phyloP scores from a whole-genome alignment of 1,140 invertebrate species.

The Scaptomyza hsui region DNA sequence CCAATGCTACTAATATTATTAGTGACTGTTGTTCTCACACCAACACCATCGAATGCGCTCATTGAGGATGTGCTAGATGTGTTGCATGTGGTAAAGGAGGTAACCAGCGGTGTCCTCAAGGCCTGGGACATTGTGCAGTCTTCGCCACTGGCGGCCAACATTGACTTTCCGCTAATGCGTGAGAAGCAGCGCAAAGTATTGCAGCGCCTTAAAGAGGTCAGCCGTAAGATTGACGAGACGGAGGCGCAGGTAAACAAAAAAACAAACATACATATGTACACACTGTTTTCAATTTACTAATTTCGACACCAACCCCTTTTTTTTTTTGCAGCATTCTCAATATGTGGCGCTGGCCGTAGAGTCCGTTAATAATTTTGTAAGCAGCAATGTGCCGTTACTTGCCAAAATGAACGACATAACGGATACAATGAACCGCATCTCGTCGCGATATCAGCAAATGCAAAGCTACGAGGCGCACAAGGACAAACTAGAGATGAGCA shows the following conservation, averaged over 20 bases:
- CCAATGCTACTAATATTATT: slow-evolving; percentile 26
- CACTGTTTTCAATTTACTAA: background rate
- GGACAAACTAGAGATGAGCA: slow-evolving; percentile 86
- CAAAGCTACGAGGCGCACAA: slow-evolving; percentile 85
- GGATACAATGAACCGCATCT: slow-evolving; percentile 86
- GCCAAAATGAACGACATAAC: slow-evolving; percentile 86
- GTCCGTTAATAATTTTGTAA: slow-evolving; percentile 66
- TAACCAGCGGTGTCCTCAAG: slow-evolving; percentile 86
- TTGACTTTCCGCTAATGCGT: slow-evolving; percentile 86
- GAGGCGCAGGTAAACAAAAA: slow-evolving; percentile 69
- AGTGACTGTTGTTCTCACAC: slow-evolving; percentile 12
- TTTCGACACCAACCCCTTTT: no score
- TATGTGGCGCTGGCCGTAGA: slow-evolving; percentile 76
- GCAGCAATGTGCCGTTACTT: slow-evolving; percentile 84
- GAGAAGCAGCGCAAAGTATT: slow-evolving; percentile 86
- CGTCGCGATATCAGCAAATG: slow-evolving; percentile 86
- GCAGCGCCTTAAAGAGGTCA: slow-evolving; percentile 84
- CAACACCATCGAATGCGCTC: slow-evolving; percentile 73
- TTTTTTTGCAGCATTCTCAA: slow-evolving; percentile 61
- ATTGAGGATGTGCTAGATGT: slow-evolving; percentile 87
- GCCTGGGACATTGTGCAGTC: slow-evolving; percentile 87
- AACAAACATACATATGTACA: background rate
- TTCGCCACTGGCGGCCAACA: slow-evolving; percentile 85
- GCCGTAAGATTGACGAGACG: slow-evolving; percentile 82
- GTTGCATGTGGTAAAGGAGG: slow-evolving; percentile 86